Base-by-base conservation (phyloP, 2,797 vertebrate genomes). In the Anguilla pacifica region DNA sequence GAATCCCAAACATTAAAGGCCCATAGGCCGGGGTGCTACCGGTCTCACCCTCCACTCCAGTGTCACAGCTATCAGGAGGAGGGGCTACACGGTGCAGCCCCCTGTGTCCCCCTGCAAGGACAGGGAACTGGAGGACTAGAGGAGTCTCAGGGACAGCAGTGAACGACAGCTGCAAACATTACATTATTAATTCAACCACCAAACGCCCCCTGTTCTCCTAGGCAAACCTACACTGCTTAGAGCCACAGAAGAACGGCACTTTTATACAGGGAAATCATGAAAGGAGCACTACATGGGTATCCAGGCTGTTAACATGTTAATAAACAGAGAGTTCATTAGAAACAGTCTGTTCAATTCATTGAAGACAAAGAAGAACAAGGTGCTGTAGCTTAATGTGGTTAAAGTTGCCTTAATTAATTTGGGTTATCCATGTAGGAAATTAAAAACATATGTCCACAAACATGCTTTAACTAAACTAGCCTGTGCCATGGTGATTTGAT, bases 171-270 rank as follows among this genome's bases (percentile, higher is more conserved):
- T 64, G 55, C 31, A 64, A 67, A 67, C 17, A 46, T 64, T 85
- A 11, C 55, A 85, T 85, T 85, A 64, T 61, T 85, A 59, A 64
- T 61, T 85, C 84, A 85, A 11, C n/a, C 19, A 6, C 84, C 46
- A 59, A 85, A 55, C 10, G 6, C 53, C 31, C 19, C 13, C 0
- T 39, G 35, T n/a, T 70, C n/a, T n/a, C 64, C 84, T 61, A 85
- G 84, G 35, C 84, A 67, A 67, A 25, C 57, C 57, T 15, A 3
- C 84, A 46, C 22, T 70, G 59, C 57, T 70, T 19, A 61, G 19
- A n/a, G 35, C 43, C 6, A 11, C 35, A 70, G 6, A 35, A 59
- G 15, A 10, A 49, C 74, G 6, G 31, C 55, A 64, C 55, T 6
- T 25, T 46, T 6, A 46, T 25, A 57, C 15, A 61, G 13, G 53